These are phyloP conservation scores for Tetranychus truncatus DNA, from an alignment of 2,888 invertebrate genomes.

Conservation along the genomic window DNA sequence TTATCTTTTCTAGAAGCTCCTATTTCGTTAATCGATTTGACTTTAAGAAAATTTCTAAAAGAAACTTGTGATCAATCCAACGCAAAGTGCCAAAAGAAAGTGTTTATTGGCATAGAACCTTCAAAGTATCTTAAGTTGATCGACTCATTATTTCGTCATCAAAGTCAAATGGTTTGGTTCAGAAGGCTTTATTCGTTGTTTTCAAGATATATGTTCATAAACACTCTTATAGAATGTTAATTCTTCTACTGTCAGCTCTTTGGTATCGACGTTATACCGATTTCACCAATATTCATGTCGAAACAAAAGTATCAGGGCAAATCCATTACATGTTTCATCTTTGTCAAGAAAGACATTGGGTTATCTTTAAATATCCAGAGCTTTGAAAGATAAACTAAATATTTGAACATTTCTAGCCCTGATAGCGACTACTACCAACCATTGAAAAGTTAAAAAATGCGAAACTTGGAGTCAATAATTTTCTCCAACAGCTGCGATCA, in stretches of 20 bases:
- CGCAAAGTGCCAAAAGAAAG: background rate
- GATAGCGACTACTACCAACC: conserved; percentile 41
- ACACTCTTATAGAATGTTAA: conserved; percentile 42
- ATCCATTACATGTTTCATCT: background rate
- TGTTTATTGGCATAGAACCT: background rate
- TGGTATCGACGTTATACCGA: no score
- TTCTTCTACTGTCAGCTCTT: no score
- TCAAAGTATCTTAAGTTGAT: conserved; percentile 34
- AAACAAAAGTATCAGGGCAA: background rate
- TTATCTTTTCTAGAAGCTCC: conserved; percentile 19
- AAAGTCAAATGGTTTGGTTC: conserved; percentile 89
- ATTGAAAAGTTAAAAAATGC: conserved; percentile 44
- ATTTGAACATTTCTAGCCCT: conserved; percentile 45
- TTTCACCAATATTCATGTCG: no score
- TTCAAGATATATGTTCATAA: conserved; percentile 75
- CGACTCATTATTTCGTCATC: conserved; percentile 64
- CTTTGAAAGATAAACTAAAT: conserved; percentile 57
- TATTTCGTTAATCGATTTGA: conserved; percentile 2
- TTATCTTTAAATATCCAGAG: conserved; percentile 35
- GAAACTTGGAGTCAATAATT: conserved; percentile 58
- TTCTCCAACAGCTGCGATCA: conserved; percentile 38
- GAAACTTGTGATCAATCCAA: conserved; percentile 1
- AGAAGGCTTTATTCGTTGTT: conserved; percentile 66
- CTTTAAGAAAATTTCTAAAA: background rate
- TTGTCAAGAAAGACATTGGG: background rate